Conservation (phyloP, 2,797 vertebrate species). For the Anguilla megastoma region DNA sequence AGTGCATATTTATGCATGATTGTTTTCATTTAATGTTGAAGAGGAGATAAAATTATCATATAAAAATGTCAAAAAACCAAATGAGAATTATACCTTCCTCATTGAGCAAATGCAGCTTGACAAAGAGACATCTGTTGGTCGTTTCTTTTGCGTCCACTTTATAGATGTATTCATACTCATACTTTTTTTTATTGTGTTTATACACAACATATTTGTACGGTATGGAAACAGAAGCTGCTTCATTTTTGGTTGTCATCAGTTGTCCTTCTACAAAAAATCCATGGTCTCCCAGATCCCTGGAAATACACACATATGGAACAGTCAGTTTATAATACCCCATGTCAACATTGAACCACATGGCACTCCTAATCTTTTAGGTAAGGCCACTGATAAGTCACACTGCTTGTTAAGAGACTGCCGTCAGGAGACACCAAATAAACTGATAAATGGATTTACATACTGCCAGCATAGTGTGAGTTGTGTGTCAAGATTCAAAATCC, state of each 20-base stretch:
- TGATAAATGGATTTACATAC: background rate
- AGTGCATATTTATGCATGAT: background rate
- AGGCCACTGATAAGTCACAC: background rate
- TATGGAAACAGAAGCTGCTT: slow-evolving; percentile 48
- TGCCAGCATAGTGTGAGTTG: background rate
- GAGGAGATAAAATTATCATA: background rate
- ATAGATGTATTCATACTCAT: slow-evolving; percentile 81
- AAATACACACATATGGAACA: slow-evolving; percentile 9
- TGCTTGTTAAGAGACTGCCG: background rate
- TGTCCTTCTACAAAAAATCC: slow-evolving; percentile 80
- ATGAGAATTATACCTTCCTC: slow-evolving; percentile 58
- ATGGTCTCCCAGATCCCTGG: slow-evolving; percentile 67
- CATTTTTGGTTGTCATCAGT: slow-evolving; percentile 43
- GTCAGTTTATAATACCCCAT: background rate
- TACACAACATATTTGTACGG: slow-evolving; percentile 86
- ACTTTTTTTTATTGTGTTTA: accelerated
- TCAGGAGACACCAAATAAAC: background rate
- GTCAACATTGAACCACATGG: background rate
- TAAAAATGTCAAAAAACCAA: background rate
- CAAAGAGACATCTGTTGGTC: slow-evolving; percentile 78
- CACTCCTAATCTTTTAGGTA: background rate
- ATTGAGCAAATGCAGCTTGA: slow-evolving; percentile 46
- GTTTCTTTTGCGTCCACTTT: background rate
- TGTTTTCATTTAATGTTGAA: background rate
- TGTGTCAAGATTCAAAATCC: background rate